A percentile compares a stretch with the other conserved stretches of the same genome.
These are phyloP conservation scores for Drosophila pectinifera DNA, from an alignment of 1,140 invertebrate genomes.

Conservation along the genomic window DNA sequence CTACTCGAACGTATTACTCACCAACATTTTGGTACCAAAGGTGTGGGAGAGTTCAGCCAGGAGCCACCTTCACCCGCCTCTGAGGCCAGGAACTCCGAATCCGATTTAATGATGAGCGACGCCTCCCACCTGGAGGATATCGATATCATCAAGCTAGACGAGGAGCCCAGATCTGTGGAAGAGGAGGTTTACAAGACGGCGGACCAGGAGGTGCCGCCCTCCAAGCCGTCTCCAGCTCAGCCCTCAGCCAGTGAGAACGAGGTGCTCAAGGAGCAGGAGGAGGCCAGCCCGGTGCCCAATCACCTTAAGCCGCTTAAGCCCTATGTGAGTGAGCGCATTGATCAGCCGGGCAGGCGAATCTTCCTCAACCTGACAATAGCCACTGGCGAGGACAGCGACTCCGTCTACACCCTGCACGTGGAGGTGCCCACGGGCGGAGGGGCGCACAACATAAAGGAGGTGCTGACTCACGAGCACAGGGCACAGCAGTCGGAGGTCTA, in stretches of 20 bases:
- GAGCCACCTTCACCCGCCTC: background rate
- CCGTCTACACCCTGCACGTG: slow-evolving; percentile 83
- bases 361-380: slow-evolving; percentile 82
- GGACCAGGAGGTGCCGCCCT: background rate
- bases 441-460: slow-evolving; percentile 64
- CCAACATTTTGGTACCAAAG: slow-evolving; percentile 14
- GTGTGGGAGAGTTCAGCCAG: background rate
- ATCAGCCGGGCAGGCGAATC: slow-evolving; percentile 70
- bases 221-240: background rate
- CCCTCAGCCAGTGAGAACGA: slow-evolving; percentile 60
- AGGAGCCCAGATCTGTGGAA: slow-evolving; percentile 44
- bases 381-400: slow-evolving; percentile 76
- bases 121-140: slow-evolving; percentile 66
- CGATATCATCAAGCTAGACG: slow-evolving; percentile 78
- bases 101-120: slow-evolving; percentile 78
- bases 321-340: slow-evolving; percentile 68
- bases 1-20: slow-evolving; percentile 8
- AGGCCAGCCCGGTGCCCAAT: slow-evolving; percentile 7
- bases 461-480: slow-evolving; percentile 65
- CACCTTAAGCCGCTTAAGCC: slow-evolving; percentile 59
- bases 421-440: slow-evolving; percentile 73
- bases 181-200: slow-evolving; percentile 64
- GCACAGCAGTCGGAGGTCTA: slow-evolving; percentile 9
- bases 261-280: slow-evolving; percentile 47
- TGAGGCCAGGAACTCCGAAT: background rate